These are phyloP conservation scores for Eilema griseolum DNA, from an alignment of 2,888 invertebrate species.

Conservation along the genomic window DNA sequence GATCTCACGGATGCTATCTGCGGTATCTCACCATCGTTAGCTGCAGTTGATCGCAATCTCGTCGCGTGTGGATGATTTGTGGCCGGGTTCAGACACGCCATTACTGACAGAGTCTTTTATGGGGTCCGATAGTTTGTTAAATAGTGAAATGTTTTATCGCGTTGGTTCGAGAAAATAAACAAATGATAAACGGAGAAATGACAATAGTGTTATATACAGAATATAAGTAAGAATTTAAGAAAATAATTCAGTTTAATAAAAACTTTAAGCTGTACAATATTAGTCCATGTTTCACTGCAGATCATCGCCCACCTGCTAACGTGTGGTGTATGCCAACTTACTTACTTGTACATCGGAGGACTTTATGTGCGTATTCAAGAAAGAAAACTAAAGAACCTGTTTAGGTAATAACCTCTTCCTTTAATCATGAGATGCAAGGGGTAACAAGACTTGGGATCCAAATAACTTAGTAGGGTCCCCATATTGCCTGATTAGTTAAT, in stretches of 20 bases:
- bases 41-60: constrained; percentile 52
- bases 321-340: too few relatives aligned
- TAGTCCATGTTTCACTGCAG: too few relatives aligned
- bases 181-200: neutral
- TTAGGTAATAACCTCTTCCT: too few relatives aligned
- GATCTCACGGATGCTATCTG: constrained; percentile 50
- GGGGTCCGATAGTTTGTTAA: constrained; percentile 16
- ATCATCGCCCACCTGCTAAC: too few relatives aligned
- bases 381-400: too few relatives aligned
- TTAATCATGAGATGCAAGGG: too few relatives aligned
- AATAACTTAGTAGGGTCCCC: too few relatives aligned
- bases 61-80: constrained; percentile 55
- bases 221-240: neutral
- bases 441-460: too few relatives aligned
- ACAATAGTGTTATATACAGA: neutral
- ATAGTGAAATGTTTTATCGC: constrained; percentile 6
- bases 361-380: too few relatives aligned
- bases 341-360: too few relatives aligned
- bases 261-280: neutral
- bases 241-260: neutral
- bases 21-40: constrained; percentile 54
- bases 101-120: constrained; percentile 27
- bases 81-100: constrained; percentile 39
- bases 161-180: neutral
- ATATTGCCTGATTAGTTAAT: too few relatives aligned